phyloP scores from a whole-genome alignment of 2,797 vertebrate species.

The Percopsis omiscomaycus region DNA sequence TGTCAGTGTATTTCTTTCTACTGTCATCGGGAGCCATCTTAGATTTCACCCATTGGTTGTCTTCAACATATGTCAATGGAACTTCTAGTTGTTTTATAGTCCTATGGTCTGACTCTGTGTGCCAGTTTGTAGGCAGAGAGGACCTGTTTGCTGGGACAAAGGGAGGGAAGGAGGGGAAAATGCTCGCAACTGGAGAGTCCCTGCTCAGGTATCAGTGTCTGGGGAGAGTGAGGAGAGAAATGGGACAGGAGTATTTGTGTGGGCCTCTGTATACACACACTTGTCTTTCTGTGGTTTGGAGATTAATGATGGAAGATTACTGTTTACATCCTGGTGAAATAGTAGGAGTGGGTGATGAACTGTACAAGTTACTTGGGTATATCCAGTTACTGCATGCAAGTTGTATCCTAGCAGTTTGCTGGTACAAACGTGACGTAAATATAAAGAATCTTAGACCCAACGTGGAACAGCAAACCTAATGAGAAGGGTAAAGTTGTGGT shows the following conservation, averaged over 20 bases:
- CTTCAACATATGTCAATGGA: no score
- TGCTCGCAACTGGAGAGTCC: neutral
- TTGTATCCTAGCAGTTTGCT: no score
- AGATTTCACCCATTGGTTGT: no score
- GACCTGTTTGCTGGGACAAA: conserved; percentile 6
- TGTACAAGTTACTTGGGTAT: neutral
- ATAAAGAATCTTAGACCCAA: no score
- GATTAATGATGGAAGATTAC: neutral
- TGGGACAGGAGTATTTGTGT: neutral
- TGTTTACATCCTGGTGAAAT: neutral
- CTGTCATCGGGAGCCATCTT: no score
- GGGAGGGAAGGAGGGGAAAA: neutral
- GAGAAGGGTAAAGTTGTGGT: no score
- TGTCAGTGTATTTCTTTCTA: no score
- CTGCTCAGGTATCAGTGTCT: neutral
- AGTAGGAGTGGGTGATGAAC: neutral
- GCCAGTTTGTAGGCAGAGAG: neutral
- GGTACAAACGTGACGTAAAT: no score
- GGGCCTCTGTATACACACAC: neutral
- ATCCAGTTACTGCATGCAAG: no score
- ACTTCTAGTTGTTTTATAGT: no score
- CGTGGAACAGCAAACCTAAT: no score
- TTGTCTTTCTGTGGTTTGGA: neutral
- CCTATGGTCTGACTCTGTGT: neutral
- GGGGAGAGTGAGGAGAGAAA: neutral